Evolutionary conservation across 2,113 vertebrate genomes (phyloP).

Genomic region (Uria aalge): DNA sequence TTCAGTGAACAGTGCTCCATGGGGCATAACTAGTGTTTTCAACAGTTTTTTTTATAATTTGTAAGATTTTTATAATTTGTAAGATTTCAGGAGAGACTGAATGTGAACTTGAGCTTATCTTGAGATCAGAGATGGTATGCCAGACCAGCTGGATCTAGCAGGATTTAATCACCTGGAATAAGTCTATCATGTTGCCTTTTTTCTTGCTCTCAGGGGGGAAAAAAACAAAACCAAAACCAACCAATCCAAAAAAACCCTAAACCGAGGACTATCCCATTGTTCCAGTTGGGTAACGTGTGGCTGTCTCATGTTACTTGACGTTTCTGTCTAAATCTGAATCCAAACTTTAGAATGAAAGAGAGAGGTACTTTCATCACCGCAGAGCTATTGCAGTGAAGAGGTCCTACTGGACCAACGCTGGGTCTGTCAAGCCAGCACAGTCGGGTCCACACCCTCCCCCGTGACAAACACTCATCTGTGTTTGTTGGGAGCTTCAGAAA

Average conservation of each 20-base stretch:
- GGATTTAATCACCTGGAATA: background rate
- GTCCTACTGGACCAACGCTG: too few species aligned
- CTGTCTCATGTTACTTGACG: background rate
- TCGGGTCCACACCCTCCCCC: accelerated
- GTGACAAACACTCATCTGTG: background rate
- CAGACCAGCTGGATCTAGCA: background rate
- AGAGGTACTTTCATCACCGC: too few species aligned
- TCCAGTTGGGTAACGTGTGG: accelerated
- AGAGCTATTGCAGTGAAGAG: background rate
- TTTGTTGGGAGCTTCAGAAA: background rate
- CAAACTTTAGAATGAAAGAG: background rate
- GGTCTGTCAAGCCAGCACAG: background rate
- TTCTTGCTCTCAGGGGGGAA: background rate
- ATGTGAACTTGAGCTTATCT: background rate
- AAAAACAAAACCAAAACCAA: background rate
- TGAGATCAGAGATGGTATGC: background rate
- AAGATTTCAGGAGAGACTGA: background rate
- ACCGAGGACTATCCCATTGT: background rate
- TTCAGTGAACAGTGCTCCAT: background rate
- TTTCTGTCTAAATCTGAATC: background rate
- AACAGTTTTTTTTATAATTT: background rate
- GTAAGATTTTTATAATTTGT: background rate
- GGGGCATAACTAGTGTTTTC: background rate
- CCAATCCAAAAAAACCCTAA: background rate
- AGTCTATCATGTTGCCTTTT: background rate